Conservation (phyloP, 2,888 invertebrate species). For the Anticlea derivata region DNA sequence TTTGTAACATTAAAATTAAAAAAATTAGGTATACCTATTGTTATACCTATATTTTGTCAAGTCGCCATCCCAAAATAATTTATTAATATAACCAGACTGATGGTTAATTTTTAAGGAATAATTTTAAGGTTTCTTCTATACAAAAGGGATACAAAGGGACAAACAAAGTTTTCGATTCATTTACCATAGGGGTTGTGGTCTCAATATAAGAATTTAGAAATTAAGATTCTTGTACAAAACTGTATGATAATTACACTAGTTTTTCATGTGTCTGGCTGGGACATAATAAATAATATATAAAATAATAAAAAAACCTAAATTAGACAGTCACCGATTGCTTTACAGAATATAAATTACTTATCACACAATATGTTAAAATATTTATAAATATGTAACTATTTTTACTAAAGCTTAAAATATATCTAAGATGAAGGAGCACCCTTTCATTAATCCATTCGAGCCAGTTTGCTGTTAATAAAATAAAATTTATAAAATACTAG, state of each 20-base stretch:
- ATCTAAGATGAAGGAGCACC: background rate
- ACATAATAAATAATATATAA: constrained; percentile 9
- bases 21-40: constrained; percentile 8
- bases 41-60: background rate
- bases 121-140: too few relatives aligned
- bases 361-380: constrained; percentile 19
- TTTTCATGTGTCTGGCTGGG: background rate
- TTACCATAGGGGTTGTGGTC: too few relatives aligned
- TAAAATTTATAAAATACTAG: too few relatives aligned
- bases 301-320: constrained; percentile 18
- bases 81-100: constrained; percentile 2
- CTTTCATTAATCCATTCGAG: too few relatives aligned
- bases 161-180: too few relatives aligned
- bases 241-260: too few relatives aligned
- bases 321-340: constrained; percentile 36
- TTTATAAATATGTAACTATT: constrained; percentile 13
- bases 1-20: constrained; percentile 8
- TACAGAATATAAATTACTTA: constrained; percentile 16
- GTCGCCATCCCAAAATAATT: too few relatives aligned
- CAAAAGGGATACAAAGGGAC: too few relatives aligned
- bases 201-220: too few relatives aligned
- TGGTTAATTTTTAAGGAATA: too few relatives aligned
- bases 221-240: too few relatives aligned
- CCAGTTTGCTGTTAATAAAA: too few relatives aligned
- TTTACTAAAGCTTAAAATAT: constrained; percentile 2